These are phyloP conservation scores for Antheraea mylitta DNA, from an alignment of 1,140 invertebrate species.

Conservation along the genomic window DNA sequence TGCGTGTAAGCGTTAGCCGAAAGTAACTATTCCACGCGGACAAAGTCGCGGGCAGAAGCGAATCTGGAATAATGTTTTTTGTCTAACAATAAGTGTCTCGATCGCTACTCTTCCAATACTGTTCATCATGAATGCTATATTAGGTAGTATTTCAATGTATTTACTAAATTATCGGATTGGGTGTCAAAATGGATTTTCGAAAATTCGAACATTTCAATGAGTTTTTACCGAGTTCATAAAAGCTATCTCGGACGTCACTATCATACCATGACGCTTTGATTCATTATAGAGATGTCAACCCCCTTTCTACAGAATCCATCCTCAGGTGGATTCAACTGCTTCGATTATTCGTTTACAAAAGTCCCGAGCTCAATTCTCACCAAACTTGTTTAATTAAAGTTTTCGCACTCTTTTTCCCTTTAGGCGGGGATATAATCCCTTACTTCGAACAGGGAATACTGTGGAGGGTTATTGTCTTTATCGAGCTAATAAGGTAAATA, in stretches of 20 bases:
- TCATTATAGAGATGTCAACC: conserved; percentile 44
- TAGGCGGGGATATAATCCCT: conserved; percentile 67
- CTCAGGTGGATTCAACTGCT: conserved; percentile 63
- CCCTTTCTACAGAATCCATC: conserved; percentile 34
- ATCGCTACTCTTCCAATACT: no score
- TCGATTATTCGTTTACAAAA: conserved; percentile 74
- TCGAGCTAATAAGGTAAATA: not conserved
- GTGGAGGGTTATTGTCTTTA: conserved; percentile 20
- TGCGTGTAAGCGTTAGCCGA: no score
- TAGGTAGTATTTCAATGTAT: no score
- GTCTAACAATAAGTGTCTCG: no score
- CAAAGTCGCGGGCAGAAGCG: no score
- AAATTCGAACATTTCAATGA: not conserved
- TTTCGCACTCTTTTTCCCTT: conserved; percentile 74
- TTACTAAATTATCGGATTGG: no score
- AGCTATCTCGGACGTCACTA: conserved; percentile 37
- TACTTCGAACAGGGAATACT: conserved; percentile 43
- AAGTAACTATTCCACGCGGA: no score
- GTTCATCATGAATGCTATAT: no score
- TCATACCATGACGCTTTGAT: conserved; percentile 34
- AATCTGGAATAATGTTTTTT: no score
- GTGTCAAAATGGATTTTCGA: not conserved
- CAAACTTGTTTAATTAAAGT: conserved; percentile 76
- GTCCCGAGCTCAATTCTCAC: conserved; percentile 62
- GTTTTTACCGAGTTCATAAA: not conserved